Base-by-base conservation (phyloP, 2,888 invertebrate species). In the Steinernema scapterisci region DNA sequence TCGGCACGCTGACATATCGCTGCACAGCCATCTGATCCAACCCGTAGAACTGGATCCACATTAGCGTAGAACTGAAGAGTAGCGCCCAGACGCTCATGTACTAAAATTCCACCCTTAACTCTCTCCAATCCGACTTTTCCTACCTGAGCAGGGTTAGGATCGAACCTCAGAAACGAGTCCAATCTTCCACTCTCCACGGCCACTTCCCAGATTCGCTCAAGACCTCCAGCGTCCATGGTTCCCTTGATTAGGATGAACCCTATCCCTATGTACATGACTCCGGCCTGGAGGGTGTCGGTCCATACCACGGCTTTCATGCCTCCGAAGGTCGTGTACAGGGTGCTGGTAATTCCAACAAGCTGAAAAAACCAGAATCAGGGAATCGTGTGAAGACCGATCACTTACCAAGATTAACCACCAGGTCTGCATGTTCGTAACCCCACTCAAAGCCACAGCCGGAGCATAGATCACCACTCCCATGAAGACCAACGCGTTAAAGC, bases 261-360 rank as follows among this genome's bases (percentile, higher is more conserved):
- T 2, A 63, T 63, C 1, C 63, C 63, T 16, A 63, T 31, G 31
- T 63, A 63, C 63, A 63, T 63, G 16, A 63, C 63, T 13, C 63
- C 63, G 6, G 63, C 63, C 16, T 63, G 38, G 13, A 63, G 38
- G 11, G 72, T 72, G 52, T 72, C 72, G n/a, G 72, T 72, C 72
- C 72, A 72, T 5, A 72, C 72, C 31, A 72, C 72, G 16, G 72
- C 52, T 21, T 52, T 51, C 52, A 72, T 16, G 52, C 72, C 72
- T 3, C 72, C 72, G 19, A 72, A 43, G n/a, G 72, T 52, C n/a
- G 72, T 72, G 72, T 72, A 72, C 3, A 52, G 38, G n/a, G 72
- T 72, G 52, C 72, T 63, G 31, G 63, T 63, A 13, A 63, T 25
- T 16, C 63, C 63, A 27, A 63, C 63, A 27, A 63, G 63, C 63